Conservation (phyloP, 2,797 vertebrate species). For the Iguana delicatissima region DNA sequence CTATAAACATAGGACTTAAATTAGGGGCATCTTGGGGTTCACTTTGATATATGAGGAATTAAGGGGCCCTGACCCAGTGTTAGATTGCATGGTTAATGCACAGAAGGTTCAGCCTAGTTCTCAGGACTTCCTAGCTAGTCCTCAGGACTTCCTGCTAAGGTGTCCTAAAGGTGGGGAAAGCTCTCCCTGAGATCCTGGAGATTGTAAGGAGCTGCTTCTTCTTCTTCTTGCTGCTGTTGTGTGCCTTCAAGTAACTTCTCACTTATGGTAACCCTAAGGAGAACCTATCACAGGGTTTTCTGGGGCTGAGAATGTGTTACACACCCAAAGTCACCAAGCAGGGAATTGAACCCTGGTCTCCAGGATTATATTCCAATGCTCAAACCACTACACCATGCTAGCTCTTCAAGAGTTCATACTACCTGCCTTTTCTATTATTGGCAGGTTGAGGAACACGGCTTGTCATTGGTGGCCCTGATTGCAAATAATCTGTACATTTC, state of each 20-base stretch:
- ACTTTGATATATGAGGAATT: neutral
- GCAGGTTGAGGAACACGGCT: neutral
- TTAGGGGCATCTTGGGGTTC: neutral
- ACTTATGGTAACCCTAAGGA: too few species aligned
- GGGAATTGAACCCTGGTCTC: too few species aligned
- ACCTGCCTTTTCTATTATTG: neutral
- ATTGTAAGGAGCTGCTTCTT: neutral
- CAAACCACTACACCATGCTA: too few species aligned
- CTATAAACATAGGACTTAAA: neutral
- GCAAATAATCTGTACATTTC: neutral
- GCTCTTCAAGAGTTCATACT: neutral
- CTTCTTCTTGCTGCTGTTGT: too few species aligned
- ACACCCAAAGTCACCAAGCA: too few species aligned
- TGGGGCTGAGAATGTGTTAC: too few species aligned
- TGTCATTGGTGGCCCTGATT: neutral
- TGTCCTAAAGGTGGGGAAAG: too few species aligned
- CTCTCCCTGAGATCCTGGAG: neutral
- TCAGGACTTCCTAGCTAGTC: neutral
- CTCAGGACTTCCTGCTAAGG: neutral
- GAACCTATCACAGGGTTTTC: too few species aligned
- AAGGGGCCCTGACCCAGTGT: neutral
- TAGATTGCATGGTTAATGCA: neutral
- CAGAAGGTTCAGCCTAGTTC: neutral
- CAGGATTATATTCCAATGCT: too few species aligned
- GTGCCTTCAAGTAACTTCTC: too few species aligned